Base-by-base conservation (phyloP, 1,140 invertebrate genomes). In the Hyposmocoma kahamanoa region DNA sequence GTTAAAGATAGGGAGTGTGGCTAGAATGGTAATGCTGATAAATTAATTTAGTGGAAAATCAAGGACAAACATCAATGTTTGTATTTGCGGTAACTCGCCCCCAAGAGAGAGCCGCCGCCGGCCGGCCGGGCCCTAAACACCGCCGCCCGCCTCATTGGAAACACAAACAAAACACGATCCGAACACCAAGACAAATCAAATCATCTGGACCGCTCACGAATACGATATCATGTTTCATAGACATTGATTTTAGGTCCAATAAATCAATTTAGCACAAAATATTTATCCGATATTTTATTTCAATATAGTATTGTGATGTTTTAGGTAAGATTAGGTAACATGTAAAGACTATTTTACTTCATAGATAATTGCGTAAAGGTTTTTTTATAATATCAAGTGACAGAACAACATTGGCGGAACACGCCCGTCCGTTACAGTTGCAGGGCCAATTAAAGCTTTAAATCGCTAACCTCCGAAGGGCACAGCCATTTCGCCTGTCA, bases 211-310 rank as follows among this genome's bases (percentile, higher is more conserved):
- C 15, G 11, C 15, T 2, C 6, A 8, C 13, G 32, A 36, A 36
- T 36, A 36, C 32, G 32, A 36, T 36, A 36, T 36, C 32, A 13
- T 1, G 28, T 10, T 30, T n/a, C n/a, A n/a, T n/a, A n/a, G n/a
- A n/a, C n/a, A n/a, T 73, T 77, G 74, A 75, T 81, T 76, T 81
- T 77, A n/a, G n/a, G n/a, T n/a, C 73, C 61, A 62, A 65, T 75
- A 79, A 81, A 81, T 79, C 79, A 77, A 72, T 78, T 81, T 81
- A 67, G 60, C 49, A 61, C n/a, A n/a, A n/a, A n/a, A n/a, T n/a
- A n/a, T n/a, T n/a, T n/a, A n/a, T n/a, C n/a, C n/a, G n/a, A n/a
- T n/a, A n/a, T n/a, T n/a, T n/a, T n/a, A n/a, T n/a, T n/a, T n/a
- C n/a, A n/a, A n/a, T n/a, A n/a, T n/a, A n/a, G n/a, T n/a, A n/a